Evolutionary conservation across 1,140 invertebrate species (phyloP), one percentile per base, ranked within the genome.

Genomic region (Arion vulgaris): DNA sequence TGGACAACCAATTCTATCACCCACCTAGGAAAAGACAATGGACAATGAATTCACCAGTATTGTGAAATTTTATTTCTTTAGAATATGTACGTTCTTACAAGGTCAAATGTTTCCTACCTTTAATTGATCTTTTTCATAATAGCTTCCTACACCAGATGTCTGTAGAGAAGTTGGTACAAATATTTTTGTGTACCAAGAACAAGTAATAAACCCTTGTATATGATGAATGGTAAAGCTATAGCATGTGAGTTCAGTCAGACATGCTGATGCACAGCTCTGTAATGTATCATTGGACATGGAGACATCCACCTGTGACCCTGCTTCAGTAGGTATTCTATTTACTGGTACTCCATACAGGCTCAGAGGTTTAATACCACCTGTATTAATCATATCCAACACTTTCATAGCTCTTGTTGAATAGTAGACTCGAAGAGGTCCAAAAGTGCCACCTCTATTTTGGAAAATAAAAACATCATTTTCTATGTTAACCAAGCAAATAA

Each of bases 391-490:
- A 23, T 84, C 82, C 39, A 83, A 39, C 36, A 84, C 19, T n/a
- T 53, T 23, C 19, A 85, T 80, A 9, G 85, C 57, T 13, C 53
- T 39, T 17, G 89, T 89, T 38, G 83, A 87, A 82, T 86, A 91
- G 78, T 85, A 89, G 13, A 91, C 87, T 57, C 83, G 79, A 23
- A 91, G 82, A n/a, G 83, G 76, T 17, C 89, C 88, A 84, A 84
- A 89, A 0, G 72, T 83, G 62, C 90, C 90, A 34, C 89, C 90
- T 81, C 90, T 91, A 82, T 72, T 86, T 87, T 41, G 32, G 26
- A 17, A 76, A 15, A 45, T 9, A 76, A 49, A 19, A 23, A 76
- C n/a, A n/a, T n/a, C n/a, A n/a, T n/a, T n/a, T n/a, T n/a, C n/a
- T n/a, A n/a, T n/a, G n/a, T n/a, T n/a, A n/a, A n/a, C n/a, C n/a